Conservation (phyloP, 1,140 invertebrate species). For the Leptoteleia sp. region DNA sequence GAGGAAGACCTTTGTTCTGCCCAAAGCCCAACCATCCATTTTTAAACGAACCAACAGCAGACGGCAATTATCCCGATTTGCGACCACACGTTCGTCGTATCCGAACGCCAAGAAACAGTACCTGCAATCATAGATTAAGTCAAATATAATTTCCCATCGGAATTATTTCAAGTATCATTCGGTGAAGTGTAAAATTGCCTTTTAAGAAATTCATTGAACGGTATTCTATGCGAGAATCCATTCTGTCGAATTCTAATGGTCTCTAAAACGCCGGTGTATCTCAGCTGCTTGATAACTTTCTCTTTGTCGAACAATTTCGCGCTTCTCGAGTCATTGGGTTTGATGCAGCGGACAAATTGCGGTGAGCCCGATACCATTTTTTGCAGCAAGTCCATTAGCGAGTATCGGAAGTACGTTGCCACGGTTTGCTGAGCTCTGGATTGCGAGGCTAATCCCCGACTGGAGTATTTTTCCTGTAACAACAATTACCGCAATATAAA, state of each 20-base stretch:
- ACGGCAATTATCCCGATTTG: slow-evolving; percentile 87
- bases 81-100: slow-evolving; percentile 86
- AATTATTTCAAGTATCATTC: too few relatives aligned
- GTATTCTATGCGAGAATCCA: slow-evolving; percentile 90
- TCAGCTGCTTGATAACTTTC: slow-evolving; percentile 88
- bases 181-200: slow-evolving; percentile 80
- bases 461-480: slow-evolving; percentile 81
- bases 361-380: slow-evolving; percentile 90
- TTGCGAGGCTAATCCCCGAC: slow-evolving; percentile 87
- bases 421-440: slow-evolving; percentile 92
- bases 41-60: slow-evolving; percentile 86
- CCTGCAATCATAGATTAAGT: slow-evolving; percentile 77
- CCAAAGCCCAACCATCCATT: slow-evolving; percentile 92
- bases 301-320: slow-evolving; percentile 86
- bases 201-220: slow-evolving; percentile 90
- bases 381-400: slow-evolving; percentile 91
- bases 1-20: slow-evolving; percentile 92
- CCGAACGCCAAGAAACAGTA: slow-evolving; percentile 90
- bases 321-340: slow-evolving; percentile 88
- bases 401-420: slow-evolving; percentile 91
- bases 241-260: slow-evolving; percentile 90
- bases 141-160: too few relatives aligned
- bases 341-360: slow-evolving; percentile 92
- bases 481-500: slow-evolving; percentile 22
- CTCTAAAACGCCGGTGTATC: slow-evolving; percentile 91